Percentiles rank a stretch among this genome's conserved stretches.
phyloP scores from a whole-genome alignment of 2,113 vertebrate genomes.

The Mustelus asterias region DNA sequence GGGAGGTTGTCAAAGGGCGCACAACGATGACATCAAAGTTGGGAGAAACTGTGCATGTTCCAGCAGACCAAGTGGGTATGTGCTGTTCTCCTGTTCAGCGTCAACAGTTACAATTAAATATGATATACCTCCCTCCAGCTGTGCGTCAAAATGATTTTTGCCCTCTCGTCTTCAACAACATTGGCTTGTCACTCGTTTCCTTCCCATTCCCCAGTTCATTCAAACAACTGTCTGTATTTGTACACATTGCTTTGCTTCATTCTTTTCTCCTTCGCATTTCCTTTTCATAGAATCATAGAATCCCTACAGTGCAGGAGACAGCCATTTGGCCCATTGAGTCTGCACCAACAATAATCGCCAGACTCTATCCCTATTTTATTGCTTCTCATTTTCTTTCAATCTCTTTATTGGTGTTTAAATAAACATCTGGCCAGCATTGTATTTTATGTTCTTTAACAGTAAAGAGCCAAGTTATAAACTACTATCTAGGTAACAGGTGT shows the following conservation, averaged over 20 bases:
- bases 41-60: not conserved
- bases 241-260: not conserved
- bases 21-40: too few species aligned
- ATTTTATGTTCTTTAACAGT: not conserved
- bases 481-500: not conserved
- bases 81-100: not conserved
- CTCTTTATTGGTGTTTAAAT: not conserved
- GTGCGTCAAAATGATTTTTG: not conserved
- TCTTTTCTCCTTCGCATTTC: not conserved
- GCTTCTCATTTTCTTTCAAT: not conserved
- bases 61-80: not conserved
- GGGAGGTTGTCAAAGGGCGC: not conserved
- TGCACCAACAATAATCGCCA: too few species aligned
- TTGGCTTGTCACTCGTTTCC: not conserved
- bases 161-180: not conserved
- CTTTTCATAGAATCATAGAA: not conserved
- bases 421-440: not conserved
- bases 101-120: not conserved
- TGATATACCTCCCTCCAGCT: not conserved
- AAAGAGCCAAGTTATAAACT: not conserved
- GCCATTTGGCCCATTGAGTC: too few species aligned
- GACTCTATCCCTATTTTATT: not conserved
- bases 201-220: not conserved
- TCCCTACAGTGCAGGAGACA: too few species aligned
- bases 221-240: not conserved